Evolutionary conservation across 1,140 invertebrate species (phyloP).

Genomic region (Aphelenchoides avenae): DNA sequence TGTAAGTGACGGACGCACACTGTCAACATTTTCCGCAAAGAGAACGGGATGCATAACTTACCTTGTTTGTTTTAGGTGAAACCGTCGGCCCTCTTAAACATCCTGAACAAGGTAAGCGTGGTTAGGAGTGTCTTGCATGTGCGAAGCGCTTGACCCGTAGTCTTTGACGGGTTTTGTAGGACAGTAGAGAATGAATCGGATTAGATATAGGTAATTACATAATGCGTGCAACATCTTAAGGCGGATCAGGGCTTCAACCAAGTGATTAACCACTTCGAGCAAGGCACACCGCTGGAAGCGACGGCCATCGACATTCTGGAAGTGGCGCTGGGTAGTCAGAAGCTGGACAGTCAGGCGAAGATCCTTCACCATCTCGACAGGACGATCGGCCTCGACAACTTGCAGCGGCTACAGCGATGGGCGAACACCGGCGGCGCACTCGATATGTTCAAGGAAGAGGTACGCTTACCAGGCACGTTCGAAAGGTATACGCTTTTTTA

Average conservation of each 20-base stretch:
- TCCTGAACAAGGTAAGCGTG: slow-evolving; percentile 37
- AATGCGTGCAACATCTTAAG: slow-evolving; percentile 12
- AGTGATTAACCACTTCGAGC: slow-evolving; percentile 56
- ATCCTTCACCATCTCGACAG: slow-evolving; percentile 55
- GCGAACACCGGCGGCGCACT: slow-evolving; percentile 58
- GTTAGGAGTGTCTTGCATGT: background rate
- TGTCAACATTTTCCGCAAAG: background rate
- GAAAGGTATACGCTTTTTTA: slow-evolving; percentile 48
- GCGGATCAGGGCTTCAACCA: slow-evolving; percentile 59
- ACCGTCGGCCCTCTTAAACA: slow-evolving; percentile 53
- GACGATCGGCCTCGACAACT: slow-evolving; percentile 56
- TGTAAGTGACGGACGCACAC: slow-evolving; percentile 20
- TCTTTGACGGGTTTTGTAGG: no score
- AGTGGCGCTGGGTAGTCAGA: slow-evolving; percentile 55
- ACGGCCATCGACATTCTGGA: slow-evolving; percentile 56
- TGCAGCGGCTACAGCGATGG: slow-evolving; percentile 56
- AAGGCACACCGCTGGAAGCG: slow-evolving; percentile 53
- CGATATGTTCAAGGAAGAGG: slow-evolving; percentile 57
- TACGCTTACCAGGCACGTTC: slow-evolving; percentile 8
- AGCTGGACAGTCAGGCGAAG: slow-evolving; percentile 58
- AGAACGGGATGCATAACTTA: slow-evolving; percentile 11
- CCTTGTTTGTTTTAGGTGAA: slow-evolving; percentile 35
- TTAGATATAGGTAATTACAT: no score
- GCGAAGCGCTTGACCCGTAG: no score
- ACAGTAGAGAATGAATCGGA: no score